phyloP scores from a whole-genome alignment of 2,113 vertebrate species.

The Motacilla tschutschensis region DNA sequence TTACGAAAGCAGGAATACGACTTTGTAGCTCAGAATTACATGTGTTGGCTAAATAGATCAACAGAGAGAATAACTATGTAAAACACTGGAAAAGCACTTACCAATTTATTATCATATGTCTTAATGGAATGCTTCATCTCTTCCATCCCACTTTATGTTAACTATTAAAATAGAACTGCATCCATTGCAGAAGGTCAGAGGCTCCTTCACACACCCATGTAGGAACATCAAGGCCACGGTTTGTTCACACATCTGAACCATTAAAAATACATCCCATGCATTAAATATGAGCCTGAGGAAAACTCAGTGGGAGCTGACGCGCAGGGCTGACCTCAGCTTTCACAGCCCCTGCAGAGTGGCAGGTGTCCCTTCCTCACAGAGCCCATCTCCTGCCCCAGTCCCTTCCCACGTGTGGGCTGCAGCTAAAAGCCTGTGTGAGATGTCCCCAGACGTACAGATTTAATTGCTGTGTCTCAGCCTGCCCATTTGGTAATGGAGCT shows the following conservation, averaged over 20 bases:
- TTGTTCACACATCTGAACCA: constrained; percentile 42
- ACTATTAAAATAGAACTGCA: constrained; percentile 33
- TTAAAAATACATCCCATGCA: constrained; percentile 57
- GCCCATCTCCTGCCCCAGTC: neutral
- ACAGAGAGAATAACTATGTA: constrained; percentile 14
- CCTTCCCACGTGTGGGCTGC: neutral
- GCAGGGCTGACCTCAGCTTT: neutral
- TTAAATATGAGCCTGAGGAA: constrained; percentile 49
- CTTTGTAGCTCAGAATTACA: constrained; percentile 57
- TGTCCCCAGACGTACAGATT: neutral
- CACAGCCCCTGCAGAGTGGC: neutral
- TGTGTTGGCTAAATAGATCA: constrained; percentile 54
- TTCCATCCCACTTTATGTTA: constrained; percentile 19
- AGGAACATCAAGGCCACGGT: constrained; percentile 21
- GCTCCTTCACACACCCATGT: constrained; percentile 41
- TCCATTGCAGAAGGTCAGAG: constrained; percentile 50
- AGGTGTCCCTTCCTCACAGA: neutral
- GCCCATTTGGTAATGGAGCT: neutral
- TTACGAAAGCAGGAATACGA: constrained; percentile 51
- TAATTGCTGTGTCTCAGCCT: constrained; percentile 12
- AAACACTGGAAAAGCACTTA: constrained; percentile 7
- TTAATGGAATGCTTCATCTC: constrained; percentile 1
- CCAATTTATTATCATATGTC: neutral
- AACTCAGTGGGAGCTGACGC: neutral
- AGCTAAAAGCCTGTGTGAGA: neutral